A percentile compares a stretch with the other conserved stretches of the same genome.
phyloP scores from a whole-genome alignment of 2,797 vertebrate species.

The Pagetopsis macropterus region DNA sequence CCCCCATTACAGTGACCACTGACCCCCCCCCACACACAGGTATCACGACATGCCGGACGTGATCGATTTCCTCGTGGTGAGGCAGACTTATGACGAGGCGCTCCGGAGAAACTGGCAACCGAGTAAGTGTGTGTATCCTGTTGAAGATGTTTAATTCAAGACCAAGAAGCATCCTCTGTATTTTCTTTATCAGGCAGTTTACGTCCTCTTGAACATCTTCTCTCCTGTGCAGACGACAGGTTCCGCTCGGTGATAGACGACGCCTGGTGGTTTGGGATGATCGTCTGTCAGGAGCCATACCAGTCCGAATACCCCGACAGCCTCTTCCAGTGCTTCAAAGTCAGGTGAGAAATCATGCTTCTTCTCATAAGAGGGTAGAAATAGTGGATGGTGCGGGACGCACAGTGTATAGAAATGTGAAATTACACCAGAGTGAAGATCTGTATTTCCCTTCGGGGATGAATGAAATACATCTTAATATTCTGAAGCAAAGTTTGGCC shows the following conservation, averaged over 20 bases:
- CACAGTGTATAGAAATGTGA: too few species aligned
- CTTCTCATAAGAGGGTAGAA: not conserved
- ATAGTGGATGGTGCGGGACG: not conserved
- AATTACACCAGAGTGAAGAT: too few species aligned
- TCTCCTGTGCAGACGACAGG: slow-evolving; percentile 84
- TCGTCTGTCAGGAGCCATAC: slow-evolving; percentile 94
- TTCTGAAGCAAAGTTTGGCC: not conserved
- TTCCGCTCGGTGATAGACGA: slow-evolving; percentile 98
- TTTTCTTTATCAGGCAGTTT: not conserved
- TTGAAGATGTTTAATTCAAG: not conserved
- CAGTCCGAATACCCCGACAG: slow-evolving; percentile 95
- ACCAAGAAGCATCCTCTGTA: not conserved
- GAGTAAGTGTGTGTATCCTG: slow-evolving; percentile 77
- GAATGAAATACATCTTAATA: not conserved
- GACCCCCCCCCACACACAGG: slow-evolving; percentile 73
- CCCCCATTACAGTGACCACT: not conserved
- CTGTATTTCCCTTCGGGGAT: too few species aligned
- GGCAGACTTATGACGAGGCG: slow-evolving; percentile 95
- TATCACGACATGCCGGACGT: slow-evolving; percentile 99
- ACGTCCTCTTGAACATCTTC: not conserved
- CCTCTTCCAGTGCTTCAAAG: slow-evolving; percentile 97
- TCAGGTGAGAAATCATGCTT: slow-evolving; percentile 82
- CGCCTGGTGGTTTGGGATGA: slow-evolving; percentile 99
- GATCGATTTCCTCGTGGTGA: slow-evolving; percentile 96
- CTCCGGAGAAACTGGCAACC: slow-evolving; percentile 92